Base-by-base conservation (phyloP, 2,113 vertebrate genomes). In the Sialia sialis region DNA sequence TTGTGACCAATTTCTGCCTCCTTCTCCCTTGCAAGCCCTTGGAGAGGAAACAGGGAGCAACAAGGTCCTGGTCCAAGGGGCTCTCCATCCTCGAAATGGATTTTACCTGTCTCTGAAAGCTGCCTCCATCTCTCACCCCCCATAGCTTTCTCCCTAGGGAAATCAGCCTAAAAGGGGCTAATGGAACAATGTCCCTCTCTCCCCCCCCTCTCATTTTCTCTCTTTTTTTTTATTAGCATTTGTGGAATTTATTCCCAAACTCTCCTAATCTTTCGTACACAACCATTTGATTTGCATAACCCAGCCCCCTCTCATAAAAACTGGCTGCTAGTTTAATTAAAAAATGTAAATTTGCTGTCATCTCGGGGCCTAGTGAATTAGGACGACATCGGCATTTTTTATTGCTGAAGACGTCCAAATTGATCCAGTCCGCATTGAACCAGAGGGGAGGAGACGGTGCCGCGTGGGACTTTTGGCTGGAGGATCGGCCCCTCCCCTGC, bases 321-420 rank as follows among this genome's bases (percentile, higher is more conserved):
- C 98, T 99, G 99, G 98, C 98, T 98, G 98, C 99, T 99, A 99
- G 99, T 99, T 99, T 99, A 99, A 99, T 99, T 99, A 99, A 99
- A 99, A 99, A 99, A 99, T 99, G 99, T 99, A 99, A 99, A 99
- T 99, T 99, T 99, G 99, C 99, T 99, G 99, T 99, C 99, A 99
- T 99, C 98, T 98, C 96, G 99, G 98, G 99, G 99, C 98, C 98
- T 98, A 97, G 98, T 99, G 99, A 99, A 99, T 99, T 98, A 99
- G 98, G 99, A 99, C 98, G 98, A 99, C 99, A 99, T 99, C 98
- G 98, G 99, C 99, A 99, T 99, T 99, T 99, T 99, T 99, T 99
- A 99, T 99, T 99, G 99, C 99, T 99, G 98, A 99, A 99, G 99
- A 99, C 99, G 98, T 99, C 99, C 99, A 99, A 98, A 99, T 98